Evolutionary conservation across 37 sponge, comb jelly and placozoan species (phyloP), one percentile per base, ranked within the genome.

Genomic region (Cladorhizidae sp.): DNA sequence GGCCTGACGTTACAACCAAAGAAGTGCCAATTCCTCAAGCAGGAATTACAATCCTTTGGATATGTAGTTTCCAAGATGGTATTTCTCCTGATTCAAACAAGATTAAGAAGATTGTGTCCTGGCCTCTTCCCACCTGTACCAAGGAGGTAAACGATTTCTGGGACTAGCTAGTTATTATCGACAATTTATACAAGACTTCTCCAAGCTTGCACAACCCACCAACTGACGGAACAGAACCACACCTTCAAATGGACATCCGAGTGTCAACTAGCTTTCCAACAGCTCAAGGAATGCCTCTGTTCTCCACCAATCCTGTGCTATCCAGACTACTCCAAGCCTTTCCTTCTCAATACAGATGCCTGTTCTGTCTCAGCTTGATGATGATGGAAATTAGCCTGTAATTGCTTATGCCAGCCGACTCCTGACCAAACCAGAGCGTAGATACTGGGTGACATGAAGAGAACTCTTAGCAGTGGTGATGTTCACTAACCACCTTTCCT

Each of bases 91-190:
- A 35, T 29, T 64, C 76, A 29, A 75, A 75, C 7, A 74, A 17
- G 15, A 32, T 31, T 1, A 21, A 21, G 35, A 9, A 23, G 25
- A 74, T 58, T 18, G 51, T 82, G n/a, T n/a, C n/a, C n/a, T n/a
- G n/a, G n/a, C n/a, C n/a, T n/a, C n/a, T n/a, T n/a, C n/a, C n/a
- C n/a, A n/a, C n/a, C n/a, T n/a, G n/a, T n/a, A n/a, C n/a, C n/a
- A n/a, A n/a, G n/a, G n/a, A n/a, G n/a, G n/a, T 74, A n/a, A 82
- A 63, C 67, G 36, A 38, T 83, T 83, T 41, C 56, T 83, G 33
- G 83, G 83, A 6, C 39, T 83, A 31, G 49, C 68, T 20, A 51
- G 41, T 8, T 83, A 74, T 28, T 83, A 83, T 26, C 36, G n/a
- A n/a, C n/a, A n/a, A n/a, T n/a, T n/a, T n/a, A n/a, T n/a, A n/a